Percentiles rank a stretch among this genome's conserved stretches.
These are phyloP conservation scores for Lasiurus cinereus DNA, from an alignment of 2,113 vertebrate genomes.

Conservation along the genomic window DNA sequence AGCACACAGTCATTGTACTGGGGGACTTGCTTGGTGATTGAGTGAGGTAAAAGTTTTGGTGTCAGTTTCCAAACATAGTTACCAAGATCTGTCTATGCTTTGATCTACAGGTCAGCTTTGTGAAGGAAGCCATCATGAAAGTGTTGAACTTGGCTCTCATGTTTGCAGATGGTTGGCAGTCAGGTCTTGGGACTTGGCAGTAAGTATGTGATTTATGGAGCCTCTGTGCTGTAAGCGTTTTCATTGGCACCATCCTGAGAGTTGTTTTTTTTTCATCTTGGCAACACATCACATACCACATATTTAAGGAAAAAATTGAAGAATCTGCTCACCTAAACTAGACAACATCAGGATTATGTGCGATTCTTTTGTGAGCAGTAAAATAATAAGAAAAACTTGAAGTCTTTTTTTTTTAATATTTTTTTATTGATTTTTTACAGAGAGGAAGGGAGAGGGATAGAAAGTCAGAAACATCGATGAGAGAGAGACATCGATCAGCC, in stretches of 20 bases:
- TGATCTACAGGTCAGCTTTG: constrained; percentile 94
- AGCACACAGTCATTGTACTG: neutral
- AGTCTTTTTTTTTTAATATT: too few relatives aligned
- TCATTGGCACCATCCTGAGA: neutral
- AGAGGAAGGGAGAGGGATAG: too few relatives aligned
- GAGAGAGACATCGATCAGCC: too few relatives aligned
- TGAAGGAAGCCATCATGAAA: constrained; percentile 99
- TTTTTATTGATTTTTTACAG: too few relatives aligned
- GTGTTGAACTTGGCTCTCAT: constrained; percentile 97
- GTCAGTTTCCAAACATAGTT: neutral
- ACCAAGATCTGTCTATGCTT: constrained; percentile 62
- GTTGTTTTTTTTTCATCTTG: neutral
- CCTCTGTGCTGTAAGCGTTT: neutral
- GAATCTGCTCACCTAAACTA: neutral
- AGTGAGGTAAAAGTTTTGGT: neutral
- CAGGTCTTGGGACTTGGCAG: constrained; percentile 96
- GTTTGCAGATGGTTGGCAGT: constrained; percentile 99
- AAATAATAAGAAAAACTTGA: neutral
- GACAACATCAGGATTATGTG: neutral
- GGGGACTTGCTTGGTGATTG: neutral
- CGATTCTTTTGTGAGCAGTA: neutral
- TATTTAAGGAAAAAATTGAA: constrained; percentile 12
- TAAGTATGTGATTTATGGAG: constrained; percentile 84
- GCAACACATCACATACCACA: neutral
- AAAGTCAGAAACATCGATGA: too few relatives aligned